Evolutionary conservation across 2,113 vertebrate genomes (phyloP), one percentile per base, ranked within the genome.

Genomic region (Barbus barbus): DNA sequence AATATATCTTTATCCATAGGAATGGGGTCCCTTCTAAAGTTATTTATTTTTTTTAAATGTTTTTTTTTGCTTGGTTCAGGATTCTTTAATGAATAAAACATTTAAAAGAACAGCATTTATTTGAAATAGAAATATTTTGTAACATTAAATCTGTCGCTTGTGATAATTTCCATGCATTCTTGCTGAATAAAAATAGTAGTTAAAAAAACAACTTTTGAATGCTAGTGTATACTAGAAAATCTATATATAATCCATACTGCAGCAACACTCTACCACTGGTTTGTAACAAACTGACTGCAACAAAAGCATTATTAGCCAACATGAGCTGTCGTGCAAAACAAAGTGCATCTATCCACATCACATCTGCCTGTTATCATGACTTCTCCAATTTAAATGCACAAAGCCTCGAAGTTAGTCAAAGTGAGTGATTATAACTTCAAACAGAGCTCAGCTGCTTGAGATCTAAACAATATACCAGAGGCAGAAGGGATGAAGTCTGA

Each of bases 391-490:
- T 76, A 36, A 26, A 26, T n/a, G 9, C 65, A 67, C 61, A 56
- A 67, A 76, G 36, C 26, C 8, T 46, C 60, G 1, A 11, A 44
- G 16, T 71, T 86, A 84, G 77, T 79, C 36, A 72, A 79, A 44
- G 46, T 56, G 20, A 53, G 31, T 48, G 69, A 76, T 28, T n/a
- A 6, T 18, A 56, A 85, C 65, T 76, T 76, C 33, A 84, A 85
- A 86, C 65, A 61, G 36, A 53, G 71, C 31, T 72, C 65, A 41
- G 86, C 75, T 20, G 36, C 53, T 75, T 61, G 22, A 83, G 75
- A 85, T 2, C 81, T 78, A 51, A 85, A 31, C 69, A 83, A 76
- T 86, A 85, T 89, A 89, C 86, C 86, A 87, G 85, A 81, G 67
- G 78, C 6, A 78, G 84, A 38, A 65, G 58, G 28, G 86, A 84